A percentile compares a stretch with the other conserved stretches of the same genome.
Conservation (phyloP, 2,888 invertebrate species). For the Strigamia crassipes region DNA sequence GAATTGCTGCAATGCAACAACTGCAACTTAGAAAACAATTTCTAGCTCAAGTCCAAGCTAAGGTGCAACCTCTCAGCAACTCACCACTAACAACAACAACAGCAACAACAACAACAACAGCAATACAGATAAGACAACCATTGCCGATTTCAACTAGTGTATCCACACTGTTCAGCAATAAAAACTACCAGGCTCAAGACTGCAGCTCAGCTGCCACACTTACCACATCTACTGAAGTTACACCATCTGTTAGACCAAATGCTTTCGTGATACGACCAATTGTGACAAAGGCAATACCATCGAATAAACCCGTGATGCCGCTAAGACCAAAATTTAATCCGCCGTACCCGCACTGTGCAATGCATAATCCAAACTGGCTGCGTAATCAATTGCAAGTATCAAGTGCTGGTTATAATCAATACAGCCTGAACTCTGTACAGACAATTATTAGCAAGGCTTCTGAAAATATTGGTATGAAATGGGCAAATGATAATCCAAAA, state of each 20-base stretch:
- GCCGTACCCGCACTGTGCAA: not conserved
- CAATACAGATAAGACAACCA: not conserved
- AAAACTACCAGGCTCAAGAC: not conserved
- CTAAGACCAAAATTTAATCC: not conserved
- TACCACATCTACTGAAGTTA: not conserved
- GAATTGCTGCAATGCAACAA: not conserved
- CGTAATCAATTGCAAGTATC: not conserved
- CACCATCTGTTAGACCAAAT: not conserved
- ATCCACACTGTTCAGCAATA: not conserved
- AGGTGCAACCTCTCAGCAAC: not conserved
- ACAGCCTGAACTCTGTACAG: not conserved
- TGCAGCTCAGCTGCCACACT: not conserved
- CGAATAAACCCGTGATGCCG: not conserved
- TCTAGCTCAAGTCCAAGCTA: not conserved
- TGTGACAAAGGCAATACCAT: not conserved
- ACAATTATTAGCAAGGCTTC: not conserved
- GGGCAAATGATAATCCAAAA: not conserved
- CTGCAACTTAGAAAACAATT: not conserved
- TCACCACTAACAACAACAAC: not conserved
- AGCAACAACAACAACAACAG: not conserved
- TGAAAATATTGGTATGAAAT: not conserved
- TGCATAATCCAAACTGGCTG: not conserved
- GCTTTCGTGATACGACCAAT: not conserved
- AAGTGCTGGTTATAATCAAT: not conserved
- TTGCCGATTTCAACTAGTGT: not conserved